These are phyloP conservation scores for Dascillus cervinus DNA, from an alignment of 2,888 invertebrate species.

Conservation along the genomic window DNA sequence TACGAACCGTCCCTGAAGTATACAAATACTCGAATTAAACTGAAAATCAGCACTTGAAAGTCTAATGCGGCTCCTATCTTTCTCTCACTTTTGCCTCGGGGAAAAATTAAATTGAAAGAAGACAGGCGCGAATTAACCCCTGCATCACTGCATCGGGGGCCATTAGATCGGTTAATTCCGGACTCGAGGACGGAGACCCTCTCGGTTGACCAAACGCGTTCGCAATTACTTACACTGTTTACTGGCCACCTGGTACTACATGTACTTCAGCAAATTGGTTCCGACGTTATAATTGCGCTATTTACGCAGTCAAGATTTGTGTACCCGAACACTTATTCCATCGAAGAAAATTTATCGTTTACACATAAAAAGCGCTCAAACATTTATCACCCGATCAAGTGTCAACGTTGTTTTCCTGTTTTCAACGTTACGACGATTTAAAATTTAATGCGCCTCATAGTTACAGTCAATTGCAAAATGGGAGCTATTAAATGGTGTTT, in stretches of 20 bases:
- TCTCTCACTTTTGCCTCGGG: slow-evolving; percentile 6
- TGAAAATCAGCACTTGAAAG: slow-evolving; percentile 24
- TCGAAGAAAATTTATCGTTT: neutral
- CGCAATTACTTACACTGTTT: neutral
- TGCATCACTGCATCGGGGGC: too few relatives aligned
- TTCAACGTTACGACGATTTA: too few relatives aligned
- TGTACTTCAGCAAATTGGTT: neutral
- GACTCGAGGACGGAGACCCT: neutral
- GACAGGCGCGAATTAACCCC: too few relatives aligned
- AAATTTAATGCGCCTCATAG: too few relatives aligned
- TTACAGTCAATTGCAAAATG: too few relatives aligned
- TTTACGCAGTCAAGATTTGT: neutral
- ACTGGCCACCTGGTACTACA: neutral
- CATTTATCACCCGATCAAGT: too few relatives aligned
- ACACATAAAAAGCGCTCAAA: too few relatives aligned
- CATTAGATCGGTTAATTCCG: slow-evolving; percentile 16
- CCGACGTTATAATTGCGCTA: neutral
- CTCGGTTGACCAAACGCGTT: neutral
- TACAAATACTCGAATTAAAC: slow-evolving; percentile 34
- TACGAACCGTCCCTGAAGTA: slow-evolving; percentile 23
- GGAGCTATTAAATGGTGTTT: too few relatives aligned
- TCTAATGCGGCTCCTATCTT: slow-evolving; percentile 16
- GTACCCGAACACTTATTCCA: neutral
- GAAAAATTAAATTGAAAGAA: slow-evolving; percentile 10
- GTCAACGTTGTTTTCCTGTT: too few relatives aligned